Base-by-base conservation (phyloP, 1,140 invertebrate species). In the Listronotus oregonensis region DNA sequence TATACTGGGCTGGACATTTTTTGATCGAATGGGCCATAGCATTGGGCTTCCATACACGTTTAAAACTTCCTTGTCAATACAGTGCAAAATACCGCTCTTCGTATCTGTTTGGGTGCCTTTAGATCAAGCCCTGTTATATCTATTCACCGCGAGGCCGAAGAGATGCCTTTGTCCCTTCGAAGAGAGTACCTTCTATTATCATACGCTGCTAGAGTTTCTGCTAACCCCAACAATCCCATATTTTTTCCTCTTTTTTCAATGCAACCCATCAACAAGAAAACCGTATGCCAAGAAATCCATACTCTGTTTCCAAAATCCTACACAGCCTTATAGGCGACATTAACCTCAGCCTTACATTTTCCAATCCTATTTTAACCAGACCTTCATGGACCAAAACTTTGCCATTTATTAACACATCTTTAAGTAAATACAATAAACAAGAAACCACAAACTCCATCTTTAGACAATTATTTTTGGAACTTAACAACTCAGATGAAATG, bases 191-290 rank as follows among this genome's bases (percentile, higher is more conserved):
- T 27, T 8, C 21, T 44, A 4, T 14, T 44, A 31, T 44, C 56
- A 0, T 58, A 58, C 21, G 43, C 46, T 27, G 17, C 56, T n/a
- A 58, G 42, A 18, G 27, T 58, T 17, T 61, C 58, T 14, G 58
- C 34, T 14, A 5, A 51, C 34, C 10, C 44, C 15, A 31, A 61
- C 15, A 61, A 61, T 15, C 58, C 31, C 8, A 17, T n/a, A n/a
- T n/a, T n/a, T n/a, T n/a, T 61, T 47, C 18, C 0, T 6, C 39
- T 18, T n/a, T 34, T 17, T 6, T 52, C n/a, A 6, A 52, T 31
- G 7, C 50, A 11, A 31, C 31, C 27, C 3, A 49, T 11, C 50
- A 6, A 31, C 10, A n/a, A 32, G 11, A 10, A 6, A 6, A 31
- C n/a, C 27, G 31, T 32, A 52, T 0, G n/a, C 50, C 50, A 6